Evolutionary conservation across 2,113 vertebrate species (phyloP), one percentile per base, ranked within the genome.

Genomic region (Siphamia tubifer): DNA sequence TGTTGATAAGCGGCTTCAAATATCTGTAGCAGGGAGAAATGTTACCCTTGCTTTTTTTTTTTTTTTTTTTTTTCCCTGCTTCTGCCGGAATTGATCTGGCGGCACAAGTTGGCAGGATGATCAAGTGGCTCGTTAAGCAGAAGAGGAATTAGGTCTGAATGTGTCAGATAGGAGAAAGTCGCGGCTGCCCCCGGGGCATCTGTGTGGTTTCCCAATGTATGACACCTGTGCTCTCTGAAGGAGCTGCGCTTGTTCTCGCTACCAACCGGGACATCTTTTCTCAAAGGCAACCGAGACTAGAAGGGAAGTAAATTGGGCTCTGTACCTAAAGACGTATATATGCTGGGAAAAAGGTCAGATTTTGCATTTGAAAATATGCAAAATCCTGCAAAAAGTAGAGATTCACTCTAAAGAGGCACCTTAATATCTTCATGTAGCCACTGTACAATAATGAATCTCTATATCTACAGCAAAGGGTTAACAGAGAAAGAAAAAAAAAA

Each of bases 101-200:
- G 23, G 51, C 57, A 45, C 65, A 36, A 64, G 77, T 39, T 74
- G 81, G 79, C 87, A 81, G 68, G 61, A 86, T 89, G 86, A 91
- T 89, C 83, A 87, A 90, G 79, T 86, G 88, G 84, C 86, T 91
- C 79, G 77, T 91, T 90, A 90, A 36, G 70, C 71, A 74, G 70
- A 62, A 68, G 74, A 84, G 40, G 68, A 86, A 83, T 84, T 81
- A 79, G 79, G 76, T 77, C 48, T 68, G 69, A 74, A 53, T 52
- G 64, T 61, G 75, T 82, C 72, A 81, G 77, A 87, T 34, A 69
- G 55, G 54, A 62, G 64, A 68, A 74, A 82, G 74, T 76, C 25
- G 4, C 9, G 28, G 54, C 49, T 45, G 31, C 51, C 74, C 66
- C 43, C 2, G 3, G 39, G 73, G 62, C 54, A 44, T 43, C 51